phyloP scores from a whole-genome alignment of 2,113 vertebrate species.

The Hippocampus abdominalis region DNA sequence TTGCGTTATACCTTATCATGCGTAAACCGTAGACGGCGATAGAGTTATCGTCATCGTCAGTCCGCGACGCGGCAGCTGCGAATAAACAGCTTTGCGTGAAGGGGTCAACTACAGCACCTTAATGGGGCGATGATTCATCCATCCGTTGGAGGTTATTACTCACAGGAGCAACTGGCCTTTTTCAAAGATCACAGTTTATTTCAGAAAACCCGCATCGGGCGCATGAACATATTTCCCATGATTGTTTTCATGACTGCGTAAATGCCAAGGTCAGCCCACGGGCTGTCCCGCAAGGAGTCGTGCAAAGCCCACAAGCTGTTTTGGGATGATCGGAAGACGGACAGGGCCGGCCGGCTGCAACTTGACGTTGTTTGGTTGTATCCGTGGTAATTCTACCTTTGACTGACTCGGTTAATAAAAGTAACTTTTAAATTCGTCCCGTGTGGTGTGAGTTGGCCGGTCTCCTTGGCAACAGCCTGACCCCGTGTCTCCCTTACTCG shows the following conservation, averaged over 20 bases:
- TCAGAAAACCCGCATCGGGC: conserved; percentile 42
- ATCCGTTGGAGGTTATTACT: conserved; percentile 63
- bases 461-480: background rate
- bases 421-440: background rate
- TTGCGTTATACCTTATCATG: background rate
- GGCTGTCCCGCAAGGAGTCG: conserved; percentile 39
- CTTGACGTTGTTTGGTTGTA: background rate
- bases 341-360: background rate
- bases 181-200: conserved; percentile 66
- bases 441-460: background rate
- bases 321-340: conserved; percentile 5
- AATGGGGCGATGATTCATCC: conserved; percentile 51
- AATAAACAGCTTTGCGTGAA: conserved; percentile 16
- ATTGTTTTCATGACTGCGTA: conserved; percentile 66
- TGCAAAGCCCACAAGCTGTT: conserved; percentile 6
- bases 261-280: conserved; percentile 59
- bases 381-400: background rate
- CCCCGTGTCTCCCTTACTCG: background rate
- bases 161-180: conserved; percentile 65
- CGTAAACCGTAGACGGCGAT: conserved; percentile 2
- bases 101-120: conserved; percentile 37
- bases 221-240: conserved; percentile 65
- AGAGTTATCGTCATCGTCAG: conserved; percentile 1
- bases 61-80: conserved; percentile 6
- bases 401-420: background rate